phyloP scores from a whole-genome alignment of 2,888 invertebrate species.

The Notodonta dromedarius region DNA sequence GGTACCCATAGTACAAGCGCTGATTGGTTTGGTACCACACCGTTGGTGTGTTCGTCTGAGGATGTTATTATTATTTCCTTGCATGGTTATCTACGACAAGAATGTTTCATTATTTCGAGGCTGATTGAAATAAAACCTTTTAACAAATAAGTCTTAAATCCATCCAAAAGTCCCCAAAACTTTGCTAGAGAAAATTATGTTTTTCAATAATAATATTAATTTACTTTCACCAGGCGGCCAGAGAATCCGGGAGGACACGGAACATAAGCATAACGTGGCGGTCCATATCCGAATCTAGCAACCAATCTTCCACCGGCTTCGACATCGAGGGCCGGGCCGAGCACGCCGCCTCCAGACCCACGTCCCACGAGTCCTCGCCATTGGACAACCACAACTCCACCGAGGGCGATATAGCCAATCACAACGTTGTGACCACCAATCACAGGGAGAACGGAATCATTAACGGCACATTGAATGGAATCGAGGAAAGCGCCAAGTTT shows the following conservation, averaged over 20 bases:
- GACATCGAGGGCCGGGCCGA: conserved; percentile 55
- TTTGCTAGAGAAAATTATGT: background rate
- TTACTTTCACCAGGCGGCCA: conserved; percentile 52
- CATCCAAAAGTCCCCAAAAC: no score
- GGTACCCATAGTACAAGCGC: no score
- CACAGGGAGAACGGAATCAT: conserved; percentile 39
- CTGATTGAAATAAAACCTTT: no score
- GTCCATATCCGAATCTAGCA: conserved; percentile 78
- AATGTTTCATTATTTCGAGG: no score
- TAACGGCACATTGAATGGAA: conserved; percentile 54
- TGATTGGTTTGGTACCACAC: no score
- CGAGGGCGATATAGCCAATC: conserved; percentile 51
- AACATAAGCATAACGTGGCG: conserved; percentile 81
- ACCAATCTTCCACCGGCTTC: conserved; percentile 73
- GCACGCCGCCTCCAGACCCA: conserved; percentile 34
- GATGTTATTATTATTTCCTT: no score
- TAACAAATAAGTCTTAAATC: no score
- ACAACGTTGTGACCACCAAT: conserved; percentile 39
- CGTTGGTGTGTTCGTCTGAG: no score
- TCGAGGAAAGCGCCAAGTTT: conserved; percentile 66
- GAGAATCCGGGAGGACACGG: conserved; percentile 63
- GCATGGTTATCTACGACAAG: no score
- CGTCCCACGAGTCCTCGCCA: conserved; percentile 49
- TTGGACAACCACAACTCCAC: conserved; percentile 50
- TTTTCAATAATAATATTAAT: background rate